These are phyloP conservation scores for Dicycla oo DNA, from an alignment of 2,888 invertebrate genomes.

Conservation along the genomic window DNA sequence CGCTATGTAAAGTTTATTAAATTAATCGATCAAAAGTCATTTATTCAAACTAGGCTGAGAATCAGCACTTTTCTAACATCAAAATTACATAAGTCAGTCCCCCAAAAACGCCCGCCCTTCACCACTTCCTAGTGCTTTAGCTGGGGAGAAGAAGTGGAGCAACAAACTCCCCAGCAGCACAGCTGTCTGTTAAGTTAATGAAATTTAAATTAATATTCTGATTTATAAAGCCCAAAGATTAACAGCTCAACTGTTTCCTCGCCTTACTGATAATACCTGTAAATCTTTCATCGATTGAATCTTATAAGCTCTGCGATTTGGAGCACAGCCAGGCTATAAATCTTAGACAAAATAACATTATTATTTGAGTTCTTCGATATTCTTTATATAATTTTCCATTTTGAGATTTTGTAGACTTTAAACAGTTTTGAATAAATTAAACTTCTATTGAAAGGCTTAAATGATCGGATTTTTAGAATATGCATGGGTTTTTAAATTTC, in stretches of 20 bases:
- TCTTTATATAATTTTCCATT: not conserved
- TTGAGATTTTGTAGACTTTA: not conserved
- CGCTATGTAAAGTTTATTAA: conserved; percentile 5
- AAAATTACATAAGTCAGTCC: no score
- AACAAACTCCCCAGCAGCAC: no score
- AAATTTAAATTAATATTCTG: not conserved
- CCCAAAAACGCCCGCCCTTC: no score
- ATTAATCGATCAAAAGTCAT: no score
- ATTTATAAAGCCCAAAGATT: not conserved
- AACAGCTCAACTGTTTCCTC: not conserved
- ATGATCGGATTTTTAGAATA: not conserved
- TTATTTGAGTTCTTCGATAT: not conserved
- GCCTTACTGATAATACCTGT: not conserved
- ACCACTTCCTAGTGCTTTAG: no score
- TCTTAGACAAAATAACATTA: conserved; percentile 3
- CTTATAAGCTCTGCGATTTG: conserved; percentile 23
- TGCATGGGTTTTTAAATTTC: not conserved
- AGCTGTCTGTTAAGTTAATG: conserved; percentile 10
- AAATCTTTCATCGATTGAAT: conserved; percentile 33
- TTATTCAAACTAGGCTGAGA: no score
- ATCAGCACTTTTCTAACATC: no score
- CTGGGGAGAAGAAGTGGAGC: no score
- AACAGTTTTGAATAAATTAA: conserved; percentile 13
- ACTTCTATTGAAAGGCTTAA: not conserved
- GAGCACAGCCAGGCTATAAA: conserved; percentile 16